These are phyloP conservation scores for Pimpla rufipes DNA, from an alignment of 2,888 invertebrate genomes.

Conservation along the genomic window DNA sequence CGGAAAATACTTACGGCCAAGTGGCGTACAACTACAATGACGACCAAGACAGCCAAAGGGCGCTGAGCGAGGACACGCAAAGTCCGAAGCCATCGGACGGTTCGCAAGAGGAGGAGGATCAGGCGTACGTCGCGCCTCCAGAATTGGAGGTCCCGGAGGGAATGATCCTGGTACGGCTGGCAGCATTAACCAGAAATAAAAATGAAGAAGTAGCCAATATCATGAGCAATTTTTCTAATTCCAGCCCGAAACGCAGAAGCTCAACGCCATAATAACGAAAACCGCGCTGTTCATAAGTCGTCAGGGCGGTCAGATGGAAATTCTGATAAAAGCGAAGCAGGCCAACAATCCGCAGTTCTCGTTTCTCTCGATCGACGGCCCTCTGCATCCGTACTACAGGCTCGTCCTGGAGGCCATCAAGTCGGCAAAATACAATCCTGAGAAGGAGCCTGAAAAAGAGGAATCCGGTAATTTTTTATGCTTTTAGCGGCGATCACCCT, in stretches of 20 bases:
- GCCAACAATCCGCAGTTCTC: conserved; percentile 96
- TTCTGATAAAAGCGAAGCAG: conserved; percentile 98
- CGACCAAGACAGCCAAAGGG: conserved; percentile 85
- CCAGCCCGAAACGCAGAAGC: conserved; percentile 95
- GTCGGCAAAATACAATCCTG: conserved; percentile 88
- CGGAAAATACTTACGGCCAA: conserved; percentile 88
- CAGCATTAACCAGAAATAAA: not conserved
- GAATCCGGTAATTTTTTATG: conserved; percentile 81
- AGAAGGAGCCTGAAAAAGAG: conserved; percentile 84
- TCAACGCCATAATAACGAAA: conserved; percentile 97
- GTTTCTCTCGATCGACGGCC: conserved; percentile 95
- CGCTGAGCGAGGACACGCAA: conserved; percentile 83
- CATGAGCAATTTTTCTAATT: conserved; percentile 65
- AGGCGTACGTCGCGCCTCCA: conserved; percentile 91
- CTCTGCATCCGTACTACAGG: conserved; percentile 95
- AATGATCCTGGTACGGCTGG: conserved; percentile 89
- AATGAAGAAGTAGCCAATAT: not conserved
- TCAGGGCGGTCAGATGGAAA: conserved; percentile 99
- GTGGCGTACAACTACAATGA: conserved; percentile 92
- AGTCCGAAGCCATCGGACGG: conserved; percentile 84
- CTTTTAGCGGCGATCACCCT: not conserved
- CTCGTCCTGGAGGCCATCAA: conserved; percentile 91
- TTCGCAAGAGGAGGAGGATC: conserved; percentile 88
- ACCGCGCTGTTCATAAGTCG: conserved; percentile 95
- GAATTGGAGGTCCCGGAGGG: conserved; percentile 92